Evolutionary conservation across 2,888 invertebrate species (phyloP), one percentile per base, ranked within the genome.

Genomic region (Adineta ricciae): DNA sequence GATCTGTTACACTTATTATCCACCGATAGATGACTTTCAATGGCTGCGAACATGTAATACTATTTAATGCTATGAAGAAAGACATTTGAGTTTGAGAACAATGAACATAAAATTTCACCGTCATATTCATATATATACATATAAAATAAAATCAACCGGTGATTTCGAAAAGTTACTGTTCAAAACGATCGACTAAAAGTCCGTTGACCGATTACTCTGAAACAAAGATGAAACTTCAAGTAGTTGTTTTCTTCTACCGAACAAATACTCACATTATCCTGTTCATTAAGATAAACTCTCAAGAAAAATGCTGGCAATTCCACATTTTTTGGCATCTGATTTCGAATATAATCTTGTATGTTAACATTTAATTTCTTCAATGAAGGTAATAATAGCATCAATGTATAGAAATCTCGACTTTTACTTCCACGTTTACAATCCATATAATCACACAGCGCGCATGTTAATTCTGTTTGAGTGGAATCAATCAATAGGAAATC

Each of bases 211-310:
- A 64, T 64, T 36, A 46, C 32, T 64, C 64, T 32, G 32, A 5
- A 16, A 32, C 32, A 19, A 46, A 14, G 19, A 64, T 64, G 32
- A 64, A 16, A 64, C 27, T 27, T 64, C 16, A 27, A 27, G n/a
- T 56, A 27, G 27, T 56, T 56, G 24, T 27, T 56, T 56, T 27
- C 24, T 11, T 7, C 21, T 27, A 56, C 27, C 11, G 16, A 64
- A 64, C n/a, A 4, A 36, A 64, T 5, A 16, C 64, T 78, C 41
- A 78, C 78, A 78, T 11, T 38, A 11, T 41, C 5, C n/a, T 78
- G 41, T 78, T n/a, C 41, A 78, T 78, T 78, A 21, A 78, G 78
- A 78, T 78, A 78, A 78, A 78, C 78, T 78, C 41, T 78, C 41
- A 41, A 78, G n/a, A 78, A 78, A n/a, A 78, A 78, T 41, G 78